phyloP scores from a whole-genome alignment of 2,888 invertebrate species.

The Drosophila atripex region DNA sequence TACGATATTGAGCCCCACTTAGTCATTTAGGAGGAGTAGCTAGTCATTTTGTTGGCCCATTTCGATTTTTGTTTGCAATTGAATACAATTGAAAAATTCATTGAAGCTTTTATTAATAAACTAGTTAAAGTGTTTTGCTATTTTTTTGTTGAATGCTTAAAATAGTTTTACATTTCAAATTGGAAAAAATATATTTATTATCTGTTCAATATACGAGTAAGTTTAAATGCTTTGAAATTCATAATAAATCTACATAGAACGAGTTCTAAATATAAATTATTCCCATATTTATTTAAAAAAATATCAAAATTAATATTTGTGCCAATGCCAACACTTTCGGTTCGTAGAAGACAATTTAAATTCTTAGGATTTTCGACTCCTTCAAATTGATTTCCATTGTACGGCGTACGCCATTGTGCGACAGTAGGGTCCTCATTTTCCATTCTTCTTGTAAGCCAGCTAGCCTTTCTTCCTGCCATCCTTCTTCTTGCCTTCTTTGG shows the following conservation, averaged over 20 bases:
- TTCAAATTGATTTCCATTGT: conserved; percentile 60
- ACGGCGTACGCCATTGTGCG: conserved; percentile 36
- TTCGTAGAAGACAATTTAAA: conserved; percentile 31
- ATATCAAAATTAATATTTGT: neutral
- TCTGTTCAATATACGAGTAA: no score
- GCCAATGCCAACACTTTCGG: conserved; percentile 4
- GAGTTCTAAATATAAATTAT: no score
- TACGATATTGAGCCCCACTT: neutral
- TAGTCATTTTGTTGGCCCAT: neutral
- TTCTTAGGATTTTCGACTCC: conserved; percentile 27
- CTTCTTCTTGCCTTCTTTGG: neutral
- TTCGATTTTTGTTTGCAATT: neutral
- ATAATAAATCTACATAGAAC: no score
- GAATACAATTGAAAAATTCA: neutral
- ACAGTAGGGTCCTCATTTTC: conserved; percentile 29
- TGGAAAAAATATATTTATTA: neutral
- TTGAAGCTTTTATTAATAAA: neutral
- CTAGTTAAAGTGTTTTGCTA: neutral
- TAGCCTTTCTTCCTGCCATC: conserved; percentile 4
- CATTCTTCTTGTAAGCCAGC: conserved; percentile 26
- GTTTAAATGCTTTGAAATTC: no score
- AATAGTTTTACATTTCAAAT: conserved; percentile 1
- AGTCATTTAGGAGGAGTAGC: neutral
- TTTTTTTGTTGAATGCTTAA: neutral
- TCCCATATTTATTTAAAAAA: no score